Evolutionary conservation across 2,113 vertebrate genomes (phyloP), one percentile per base, ranked within the genome.

Genomic region (Ceyx melanurus): DNA sequence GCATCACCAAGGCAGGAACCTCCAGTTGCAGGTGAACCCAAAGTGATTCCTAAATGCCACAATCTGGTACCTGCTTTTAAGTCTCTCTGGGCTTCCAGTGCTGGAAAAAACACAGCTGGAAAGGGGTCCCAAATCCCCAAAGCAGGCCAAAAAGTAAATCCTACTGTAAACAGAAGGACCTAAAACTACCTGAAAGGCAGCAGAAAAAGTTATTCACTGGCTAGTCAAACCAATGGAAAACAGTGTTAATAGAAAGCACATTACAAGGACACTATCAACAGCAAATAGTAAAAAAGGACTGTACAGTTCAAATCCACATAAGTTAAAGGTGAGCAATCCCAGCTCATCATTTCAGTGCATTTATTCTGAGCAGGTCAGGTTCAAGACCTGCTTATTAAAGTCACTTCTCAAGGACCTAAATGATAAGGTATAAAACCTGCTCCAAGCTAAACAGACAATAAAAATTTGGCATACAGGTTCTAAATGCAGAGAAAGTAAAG

Each of bases 71-170:
- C 11, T 56, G 29, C 14, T 89, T 93, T 78, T 48, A 71, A 68
- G 56, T 56, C 26, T 65, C 5, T 40, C 23, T 60, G 13, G 21
- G 48, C 40, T 64, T 89, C 33, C 43, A 82, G 31, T 81, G 29
- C 13, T 75, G 71, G 14, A 19, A 35, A 35, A 35, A 35, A 54
- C 26, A 28, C 0, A 1, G n/a, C 8, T 0, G 0, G 62, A 81
- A 81, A 19, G 2, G 17, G 2, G 2, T 1, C 37, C 37, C 37
- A 76, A 77, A 58, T 28, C 11, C 29, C 17, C 29, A 26, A 42
- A 82, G 25, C 2, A 46, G 37, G 19, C 11, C 48, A 86, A 73
- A 91, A 89, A 12, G 3, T 28, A 79, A 60, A 58, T 40, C 8
- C 15, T 66, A 3, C 28, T 37, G 21, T 50, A 13, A 77, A 31